Evolutionary conservation across 2,797 vertebrate species (phyloP), one percentile per base, ranked within the genome.

Genomic region (Malurus leucopterus): DNA sequence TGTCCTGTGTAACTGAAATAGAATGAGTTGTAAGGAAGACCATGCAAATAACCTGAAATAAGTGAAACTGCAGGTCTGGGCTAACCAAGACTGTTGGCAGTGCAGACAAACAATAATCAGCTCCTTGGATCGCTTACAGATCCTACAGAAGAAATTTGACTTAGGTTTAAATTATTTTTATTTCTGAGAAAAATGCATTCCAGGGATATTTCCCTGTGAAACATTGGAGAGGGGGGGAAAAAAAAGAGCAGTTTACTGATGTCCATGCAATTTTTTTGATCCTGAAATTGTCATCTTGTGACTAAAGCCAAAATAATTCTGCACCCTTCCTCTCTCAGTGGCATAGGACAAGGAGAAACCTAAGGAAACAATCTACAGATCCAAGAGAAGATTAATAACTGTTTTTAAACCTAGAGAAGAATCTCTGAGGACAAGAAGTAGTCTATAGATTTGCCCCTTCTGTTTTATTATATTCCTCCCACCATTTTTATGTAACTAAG

Each of bases 161-260:
- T 72, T 46, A 4, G 2, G 15, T 84, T 65, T 32, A 63, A 63
- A 14, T 11, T 9, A 1, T 16, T 75, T 41, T 46, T 77, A 70
- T 81, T 50, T 40, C 24, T 38, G 8, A 54, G 34, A 67, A 76
- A 43, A 51, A 32, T 0, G 0, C 21, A 70, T 87, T 68, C n/a
- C 43, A 82, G 30, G 2, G 13, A 29, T 67, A 68, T 27, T 90
- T 68, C n/a, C 13, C 15, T 22, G 8, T 46, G 30, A 85, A 70
- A 76, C 21, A 68, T 0, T 2, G 0, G 20, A 36, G 8, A 5
- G 24, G 46, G 21, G 10, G 9, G 15, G 2, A 3, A 17, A 18
- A 32, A 59, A 30, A 50, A 21, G 24, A 18, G 15, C 4, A 77
- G 15, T 14, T 32, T 7, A 63, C 26, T n/a, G 13, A 13, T 23